These are phyloP conservation scores for Patella vulgata DNA, from an alignment of 1,140 invertebrate genomes.

Conservation along the genomic window DNA sequence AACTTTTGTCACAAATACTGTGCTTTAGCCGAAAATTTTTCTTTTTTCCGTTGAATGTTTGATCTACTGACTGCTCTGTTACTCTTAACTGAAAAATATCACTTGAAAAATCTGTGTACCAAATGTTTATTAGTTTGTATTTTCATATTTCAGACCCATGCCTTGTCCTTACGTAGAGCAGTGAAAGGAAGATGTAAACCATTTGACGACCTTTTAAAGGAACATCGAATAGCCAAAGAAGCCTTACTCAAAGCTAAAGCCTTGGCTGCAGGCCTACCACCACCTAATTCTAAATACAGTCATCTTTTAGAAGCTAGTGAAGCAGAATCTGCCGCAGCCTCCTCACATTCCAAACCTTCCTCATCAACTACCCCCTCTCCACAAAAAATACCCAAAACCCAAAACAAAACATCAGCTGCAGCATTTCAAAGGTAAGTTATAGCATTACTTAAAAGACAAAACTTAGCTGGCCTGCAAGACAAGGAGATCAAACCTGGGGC, in stretches of 20 bases:
- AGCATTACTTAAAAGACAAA: conserved; percentile 1
- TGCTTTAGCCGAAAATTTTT: too few relatives aligned
- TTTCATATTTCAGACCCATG: conserved; percentile 72
- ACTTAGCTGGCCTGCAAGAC: too few relatives aligned
- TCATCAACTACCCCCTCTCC: conserved; percentile 13
- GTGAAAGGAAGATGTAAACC: conserved; percentile 80
- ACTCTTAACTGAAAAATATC: too few relatives aligned
- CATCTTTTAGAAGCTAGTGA: conserved; percentile 28
- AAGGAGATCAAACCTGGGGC: too few relatives aligned
- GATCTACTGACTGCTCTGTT: too few relatives aligned
- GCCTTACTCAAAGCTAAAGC: conserved; percentile 55
- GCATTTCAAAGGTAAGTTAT: conserved; percentile 6
- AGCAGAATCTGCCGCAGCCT: conserved; percentile 30
- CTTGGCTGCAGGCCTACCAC: too few relatives aligned
- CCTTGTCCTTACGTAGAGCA: conserved; percentile 77
- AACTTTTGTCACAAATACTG: too few relatives aligned
- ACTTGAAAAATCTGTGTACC: neutral
- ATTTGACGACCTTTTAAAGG: conserved; percentile 82
- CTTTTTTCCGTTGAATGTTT: too few relatives aligned
- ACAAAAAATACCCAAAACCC: conserved; percentile 14
- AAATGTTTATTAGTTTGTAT: conserved; percentile 5
- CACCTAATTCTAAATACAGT: too few relatives aligned
- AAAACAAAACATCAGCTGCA: conserved; percentile 5
- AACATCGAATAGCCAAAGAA: conserved; percentile 75
- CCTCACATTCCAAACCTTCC: conserved; percentile 13